Conservation (phyloP, 2,113 vertebrate species). For the Galbula dea region DNA sequence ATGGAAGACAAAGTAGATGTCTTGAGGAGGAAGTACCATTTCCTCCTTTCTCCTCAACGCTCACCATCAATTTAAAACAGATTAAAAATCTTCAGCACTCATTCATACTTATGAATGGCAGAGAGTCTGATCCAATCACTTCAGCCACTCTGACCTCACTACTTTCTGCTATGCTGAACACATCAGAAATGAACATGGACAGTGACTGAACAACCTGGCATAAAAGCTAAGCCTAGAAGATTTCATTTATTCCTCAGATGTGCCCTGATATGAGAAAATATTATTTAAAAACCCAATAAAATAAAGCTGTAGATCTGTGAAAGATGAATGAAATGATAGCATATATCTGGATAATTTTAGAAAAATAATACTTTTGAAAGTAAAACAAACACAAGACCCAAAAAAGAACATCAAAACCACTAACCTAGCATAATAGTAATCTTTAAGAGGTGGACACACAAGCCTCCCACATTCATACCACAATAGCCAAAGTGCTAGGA, state of each 20-base stretch:
- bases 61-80: not conserved
- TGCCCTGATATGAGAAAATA: not conserved
- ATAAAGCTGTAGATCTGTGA: not conserved
- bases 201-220: not conserved
- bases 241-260: not conserved
- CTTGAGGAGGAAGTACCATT: not conserved
- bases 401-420: not conserved
- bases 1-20: not conserved
- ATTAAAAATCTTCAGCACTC: not conserved
- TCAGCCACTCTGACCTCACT: not conserved
- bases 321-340: not conserved
- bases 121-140: not conserved
- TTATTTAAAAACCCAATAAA: not conserved
- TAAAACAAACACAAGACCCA: not conserved
- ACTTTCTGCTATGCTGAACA: not conserved
- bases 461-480: not conserved
- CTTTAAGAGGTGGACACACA: not conserved
- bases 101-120: not conserved
- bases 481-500: not conserved
- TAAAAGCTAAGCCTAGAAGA: not conserved
- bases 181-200: not conserved
- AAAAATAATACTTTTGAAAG: not conserved
- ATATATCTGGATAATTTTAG: not conserved
- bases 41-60: not conserved
- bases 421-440: not conserved